Base-by-base conservation (phyloP, 2,797 vertebrate genomes). In the Cyclopterus lumpus region DNA sequence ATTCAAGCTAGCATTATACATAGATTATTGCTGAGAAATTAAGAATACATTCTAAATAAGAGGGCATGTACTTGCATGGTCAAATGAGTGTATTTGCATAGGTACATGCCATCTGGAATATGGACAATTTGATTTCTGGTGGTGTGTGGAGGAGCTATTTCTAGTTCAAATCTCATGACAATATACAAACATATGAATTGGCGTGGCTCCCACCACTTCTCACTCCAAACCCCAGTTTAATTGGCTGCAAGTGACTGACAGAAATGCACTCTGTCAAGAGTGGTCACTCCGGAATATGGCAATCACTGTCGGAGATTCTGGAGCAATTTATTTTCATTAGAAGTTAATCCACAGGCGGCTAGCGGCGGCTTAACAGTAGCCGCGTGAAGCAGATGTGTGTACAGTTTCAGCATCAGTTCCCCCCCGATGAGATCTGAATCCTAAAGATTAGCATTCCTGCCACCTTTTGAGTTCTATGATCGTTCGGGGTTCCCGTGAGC, bases 401-500 rank as follows among this genome's bases (percentile, higher is more conserved):
- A 73, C 46, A 44, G 24, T 38, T 68, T 48, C 48, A 51, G 48
- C 44, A 73, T 63, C 73, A 32, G 69, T 2, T n/a, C 38, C 38
- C 44, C 40, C 71, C 75, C 4, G 1, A 28, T 57, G 57, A 70
- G 34, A 64, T 79, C 46, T 49, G 49, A 71, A 78, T 80, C 70
- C 42, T 61, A 69, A 63, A 24, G 67, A 34, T 74, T 57, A 34
- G n/a, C 67, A 14, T 24, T 38, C 24, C 20, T 18, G 64, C 59
- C 48, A 57, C 68, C 26, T 67, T 34, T 70, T 49, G 75, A 79
- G 54, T 79, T 60, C 68, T 64, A 42, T 83, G 60, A 76, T 83
- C 73, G 53, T 68, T 71, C 36, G 24, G 26, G 30, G n/a, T n/a
- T 61, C 73, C 65, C 71, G 4, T 9, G 63, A 65, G 60, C 55